Evolutionary conservation across 2,797 vertebrate species (phyloP), one percentile per base, ranked within the genome.

Genomic region (Phaenicophaeus curvirostris): DNA sequence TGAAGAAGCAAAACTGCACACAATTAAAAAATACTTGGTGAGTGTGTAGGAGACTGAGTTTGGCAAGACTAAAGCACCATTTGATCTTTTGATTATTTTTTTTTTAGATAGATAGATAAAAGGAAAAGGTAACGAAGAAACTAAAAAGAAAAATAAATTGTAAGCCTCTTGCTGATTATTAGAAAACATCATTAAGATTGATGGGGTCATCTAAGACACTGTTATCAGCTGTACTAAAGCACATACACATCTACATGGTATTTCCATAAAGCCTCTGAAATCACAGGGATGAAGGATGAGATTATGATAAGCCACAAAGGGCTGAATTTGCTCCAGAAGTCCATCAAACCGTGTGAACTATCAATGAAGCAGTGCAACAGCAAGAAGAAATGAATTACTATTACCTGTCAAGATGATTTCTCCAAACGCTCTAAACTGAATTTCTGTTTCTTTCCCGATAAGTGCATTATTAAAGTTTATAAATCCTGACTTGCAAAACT

Each of bases 241-340:
- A 93, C 84, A 85, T 31, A 28, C 72, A 88, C 71, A 86, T 93
- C 89, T 85, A 83, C 88, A 91, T 81, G 79, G 48, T 59, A 91
- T 96, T 97, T 97, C 97, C 96, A 97, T 79, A 95, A 96, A 97
- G 90, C 92, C 87, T 87, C 90, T 62, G 87, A 93, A 97, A 95
- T 63, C 65, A 41, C 85, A 79, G 63, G 92, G 92, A 94, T 97
- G 93, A 97, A 90, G 88, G 78, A 91, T 76, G 89, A 96, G 96
- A 91, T 95, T 92, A 86, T 27, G 50, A 89, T 54, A 85, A 95
- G 90, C 48, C 84, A 81, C 95, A 96, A 85, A 95, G 81, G 93
- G 81, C 94, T 96, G 55, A 93, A 75, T 6, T 83, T 78, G 89
- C 91, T 97, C 62, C 85, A 90, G 58, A 95, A 97, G 94, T 93